These are phyloP conservation scores for Dendroctonus ponderosae DNA, from an alignment of 1,140 invertebrate species.

Conservation along the genomic window DNA sequence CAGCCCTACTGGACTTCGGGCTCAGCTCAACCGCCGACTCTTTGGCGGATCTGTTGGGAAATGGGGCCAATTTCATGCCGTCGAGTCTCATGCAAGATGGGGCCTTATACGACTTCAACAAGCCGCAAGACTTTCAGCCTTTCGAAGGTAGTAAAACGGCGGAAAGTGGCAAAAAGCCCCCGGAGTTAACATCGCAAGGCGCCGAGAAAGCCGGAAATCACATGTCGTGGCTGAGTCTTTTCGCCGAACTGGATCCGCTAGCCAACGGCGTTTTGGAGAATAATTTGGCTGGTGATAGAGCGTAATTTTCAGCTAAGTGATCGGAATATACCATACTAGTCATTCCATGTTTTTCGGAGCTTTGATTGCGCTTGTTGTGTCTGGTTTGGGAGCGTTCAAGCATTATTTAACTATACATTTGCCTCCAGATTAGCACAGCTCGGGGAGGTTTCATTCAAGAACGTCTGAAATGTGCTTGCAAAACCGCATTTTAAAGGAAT, in stretches of 20 bases:
- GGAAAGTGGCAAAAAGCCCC: slow-evolving; percentile 13
- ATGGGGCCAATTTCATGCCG: slow-evolving; percentile 45
- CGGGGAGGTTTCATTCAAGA: too few species aligned
- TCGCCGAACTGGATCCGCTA: slow-evolving; percentile 90
- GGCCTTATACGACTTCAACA: slow-evolving; percentile 26
- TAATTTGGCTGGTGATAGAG: slow-evolving; percentile 39
- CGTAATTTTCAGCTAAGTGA: slow-evolving; percentile 28
- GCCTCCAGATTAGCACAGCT: too few species aligned
- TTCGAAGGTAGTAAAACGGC: background rate
- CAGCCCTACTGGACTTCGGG: slow-evolving; percentile 43
- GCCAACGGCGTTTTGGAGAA: slow-evolving; percentile 64
- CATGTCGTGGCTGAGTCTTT: slow-evolving; percentile 83
- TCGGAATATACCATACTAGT: too few species aligned
- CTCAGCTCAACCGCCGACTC: slow-evolving; percentile 28
- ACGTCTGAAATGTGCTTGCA: too few species aligned
- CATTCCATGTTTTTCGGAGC: too few species aligned
- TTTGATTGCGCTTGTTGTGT: too few species aligned
- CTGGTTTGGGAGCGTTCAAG: too few species aligned
- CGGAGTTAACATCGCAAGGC: slow-evolving; percentile 9
- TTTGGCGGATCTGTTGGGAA: slow-evolving; percentile 36
- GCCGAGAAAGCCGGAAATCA: slow-evolving; percentile 42
- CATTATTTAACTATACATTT: too few species aligned
- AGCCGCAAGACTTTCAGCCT: background rate
- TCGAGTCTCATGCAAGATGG: slow-evolving; percentile 45
- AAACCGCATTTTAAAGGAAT: too few species aligned